These are phyloP conservation scores for Endomychus coccineus DNA, from an alignment of 2,888 invertebrate genomes.

Conservation along the genomic window DNA sequence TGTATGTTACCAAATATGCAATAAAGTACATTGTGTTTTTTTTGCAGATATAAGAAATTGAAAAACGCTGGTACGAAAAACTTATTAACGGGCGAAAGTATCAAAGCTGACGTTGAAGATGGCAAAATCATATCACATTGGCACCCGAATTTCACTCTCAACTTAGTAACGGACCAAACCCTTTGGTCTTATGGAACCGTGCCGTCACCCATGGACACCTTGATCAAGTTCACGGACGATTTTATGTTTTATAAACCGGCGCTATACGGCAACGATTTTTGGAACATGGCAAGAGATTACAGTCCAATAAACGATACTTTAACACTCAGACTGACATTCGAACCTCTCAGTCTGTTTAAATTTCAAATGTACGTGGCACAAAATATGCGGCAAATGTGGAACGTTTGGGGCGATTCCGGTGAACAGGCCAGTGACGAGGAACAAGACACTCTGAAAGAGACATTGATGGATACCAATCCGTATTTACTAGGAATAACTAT, in stretches of 20 bases:
- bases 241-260: slow-evolving; percentile 88
- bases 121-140: slow-evolving; percentile 94
- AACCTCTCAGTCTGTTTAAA: slow-evolving; percentile 91
- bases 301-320: slow-evolving; percentile 76
- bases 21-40: no score
- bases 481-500: slow-evolving; percentile 89
- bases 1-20: no score
- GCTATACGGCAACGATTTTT: slow-evolving; percentile 93
- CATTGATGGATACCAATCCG: slow-evolving; percentile 93
- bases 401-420: slow-evolving; percentile 58
- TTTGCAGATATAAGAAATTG: slow-evolving; percentile 71
- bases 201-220: slow-evolving; percentile 88
- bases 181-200: slow-evolving; percentile 88
- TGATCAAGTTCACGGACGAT: slow-evolving; percentile 80
- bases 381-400: slow-evolving; percentile 83
- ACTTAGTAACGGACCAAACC: slow-evolving; percentile 92
- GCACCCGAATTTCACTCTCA: slow-evolving; percentile 98
- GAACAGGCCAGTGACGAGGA: slow-evolving; percentile 79
- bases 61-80: slow-evolving; percentile 85
- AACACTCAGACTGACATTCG: slow-evolving; percentile 65
- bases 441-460: slow-evolving; percentile 86
- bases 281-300: slow-evolving; percentile 97
- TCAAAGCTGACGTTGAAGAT: slow-evolving; percentile 68
- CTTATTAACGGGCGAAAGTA: slow-evolving; percentile 84
- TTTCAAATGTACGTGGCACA: slow-evolving; percentile 99